Base-by-base conservation (phyloP, 2,888 invertebrate species). In the Agonopterix heracliana region DNA sequence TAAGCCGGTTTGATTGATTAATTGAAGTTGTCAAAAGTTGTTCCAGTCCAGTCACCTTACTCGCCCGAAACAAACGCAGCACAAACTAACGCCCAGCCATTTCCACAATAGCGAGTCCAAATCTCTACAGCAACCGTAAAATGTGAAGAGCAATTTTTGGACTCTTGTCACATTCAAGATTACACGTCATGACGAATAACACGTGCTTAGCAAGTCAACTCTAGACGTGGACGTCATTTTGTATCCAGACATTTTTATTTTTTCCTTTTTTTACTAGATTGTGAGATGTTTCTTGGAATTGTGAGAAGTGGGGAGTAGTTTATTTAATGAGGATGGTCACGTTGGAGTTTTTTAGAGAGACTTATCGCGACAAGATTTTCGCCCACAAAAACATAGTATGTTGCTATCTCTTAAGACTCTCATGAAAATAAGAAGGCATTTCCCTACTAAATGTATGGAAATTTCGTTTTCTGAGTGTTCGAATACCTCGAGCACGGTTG, bases 71-170 rank as follows among this genome's bases (percentile, higher is more conserved):
- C 9, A 41, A 70, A 70, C 61, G 57, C 52, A 56, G 59, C 71
- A 65, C 53, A 48, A 49, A 55, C 57, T 50, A 56, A 55, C 57
- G 52, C 50, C 56, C 61, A 68, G 68, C 70, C 66, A 68, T 68
- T 60, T 36, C 52, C 64, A 76, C 73, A 76, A 76, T 67, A 64
- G 61, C 49, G 57, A 61, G 67, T 64, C 66, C 66, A 74, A 79
- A 79, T 75, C 78, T 71, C 68, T 63, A 78, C 78, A 77, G 77
- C 78, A 75, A 71, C 65, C 56, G 53, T 26, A 26, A 26, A 26
- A 26, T 51, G 60, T 60, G 61, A 54, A 57, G 59, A 61, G 69
- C 64, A 73, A 76, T 77, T 75, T 72, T 65, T 61, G 65, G 63
- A 62, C 58, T 61, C 66, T 71, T 68, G 68, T 68, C 71, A 66